These are phyloP conservation scores for Fragum whitleyi DNA, from an alignment of 2,888 invertebrate species.

Conservation along the genomic window DNA sequence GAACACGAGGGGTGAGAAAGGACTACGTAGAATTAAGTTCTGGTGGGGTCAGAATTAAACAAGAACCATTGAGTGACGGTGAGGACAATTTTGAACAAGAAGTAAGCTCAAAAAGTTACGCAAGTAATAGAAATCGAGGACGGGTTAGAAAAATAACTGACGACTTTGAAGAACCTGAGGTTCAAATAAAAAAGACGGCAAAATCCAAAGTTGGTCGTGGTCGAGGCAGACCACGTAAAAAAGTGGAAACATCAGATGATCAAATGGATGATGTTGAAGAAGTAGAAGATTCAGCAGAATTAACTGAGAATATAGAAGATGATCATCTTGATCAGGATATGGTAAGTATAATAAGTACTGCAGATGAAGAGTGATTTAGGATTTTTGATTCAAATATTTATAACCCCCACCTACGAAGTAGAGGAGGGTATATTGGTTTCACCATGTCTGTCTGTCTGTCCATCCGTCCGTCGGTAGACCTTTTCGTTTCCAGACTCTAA, in stretches of 20 bases:
- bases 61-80: slow-evolving; percentile 45
- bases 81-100: slow-evolving; percentile 26
- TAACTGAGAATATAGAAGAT: slow-evolving; percentile 23
- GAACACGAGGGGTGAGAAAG: slow-evolving; percentile 66
- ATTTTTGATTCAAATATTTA: no score
- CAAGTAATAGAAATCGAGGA: no score
- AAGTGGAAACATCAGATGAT: slow-evolving; percentile 22
- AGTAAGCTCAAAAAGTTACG: not conserved
- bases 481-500: no score
- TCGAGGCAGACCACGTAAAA: slow-evolving; percentile 10
- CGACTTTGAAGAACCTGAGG: no score
- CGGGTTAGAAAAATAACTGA: no score
- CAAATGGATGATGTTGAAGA: slow-evolving; percentile 16
- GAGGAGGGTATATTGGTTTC: no score
- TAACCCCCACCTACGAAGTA: no score
- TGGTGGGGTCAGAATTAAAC: slow-evolving; percentile 45
- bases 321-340: slow-evolving; percentile 55
- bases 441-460: no score
- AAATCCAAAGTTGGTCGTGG: no score
- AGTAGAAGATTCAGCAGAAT: slow-evolving; percentile 23
- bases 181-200: no score
- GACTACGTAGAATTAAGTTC: slow-evolving; percentile 60
- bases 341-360: slow-evolving; percentile 17
- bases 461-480: no score
- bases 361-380: slow-evolving; percentile 30